Conservation (phyloP, 92 coral and sea anemone genomes). For the Porites lobata region DNA sequence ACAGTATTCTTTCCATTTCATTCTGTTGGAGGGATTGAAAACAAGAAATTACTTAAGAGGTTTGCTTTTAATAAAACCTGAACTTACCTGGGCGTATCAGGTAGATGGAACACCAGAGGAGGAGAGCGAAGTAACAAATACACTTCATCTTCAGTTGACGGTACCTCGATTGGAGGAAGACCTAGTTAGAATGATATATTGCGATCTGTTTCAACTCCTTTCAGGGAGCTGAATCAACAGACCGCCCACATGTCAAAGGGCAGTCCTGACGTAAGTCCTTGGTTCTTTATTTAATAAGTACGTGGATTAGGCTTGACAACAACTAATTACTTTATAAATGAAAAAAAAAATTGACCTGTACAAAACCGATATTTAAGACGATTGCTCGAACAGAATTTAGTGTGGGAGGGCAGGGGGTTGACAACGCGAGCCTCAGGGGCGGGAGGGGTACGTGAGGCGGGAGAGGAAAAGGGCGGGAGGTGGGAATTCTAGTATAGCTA, state of each 20-base stretch:
- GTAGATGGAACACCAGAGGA: background rate
- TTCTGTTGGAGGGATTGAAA: no score
- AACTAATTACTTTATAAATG: conserved; percentile 19
- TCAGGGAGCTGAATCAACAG: conserved; percentile 4
- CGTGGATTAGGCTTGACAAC: conserved; percentile 9
- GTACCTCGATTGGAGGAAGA: no score
- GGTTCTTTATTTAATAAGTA: conserved; percentile 17
- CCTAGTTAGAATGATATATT: no score
- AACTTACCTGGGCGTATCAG: conserved; percentile 4
- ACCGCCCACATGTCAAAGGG: conserved; percentile 40
- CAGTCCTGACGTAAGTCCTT: conserved; percentile 27
- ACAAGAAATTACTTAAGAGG: background rate
- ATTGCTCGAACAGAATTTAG: background rate
- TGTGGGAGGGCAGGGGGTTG: no score
- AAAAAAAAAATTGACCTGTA: background rate
- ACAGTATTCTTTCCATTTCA: no score
- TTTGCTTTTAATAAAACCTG: background rate
- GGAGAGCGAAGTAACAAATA: background rate
- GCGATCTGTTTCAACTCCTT: conserved; percentile 5
- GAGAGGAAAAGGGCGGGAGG: no score
- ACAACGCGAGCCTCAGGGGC: no score
- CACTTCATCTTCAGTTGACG: background rate
- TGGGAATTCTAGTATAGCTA: no score
- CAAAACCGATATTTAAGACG: background rate
- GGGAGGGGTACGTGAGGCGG: no score